Base-by-base conservation (phyloP, 1,140 invertebrate genomes). In the Diorhabda carinulata region DNA sequence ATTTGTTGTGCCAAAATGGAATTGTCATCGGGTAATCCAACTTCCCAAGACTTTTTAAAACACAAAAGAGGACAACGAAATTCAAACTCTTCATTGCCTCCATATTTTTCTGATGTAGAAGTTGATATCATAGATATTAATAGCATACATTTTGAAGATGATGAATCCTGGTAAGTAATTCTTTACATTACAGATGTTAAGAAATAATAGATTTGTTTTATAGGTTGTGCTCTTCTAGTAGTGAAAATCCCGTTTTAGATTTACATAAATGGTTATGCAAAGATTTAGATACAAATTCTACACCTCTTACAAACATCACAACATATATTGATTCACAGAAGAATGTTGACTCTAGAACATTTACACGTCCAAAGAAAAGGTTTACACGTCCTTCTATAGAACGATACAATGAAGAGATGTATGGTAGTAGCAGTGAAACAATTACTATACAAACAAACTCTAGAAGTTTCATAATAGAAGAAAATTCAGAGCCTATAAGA, bases 291-390 rank as follows among this genome's bases (percentile, higher is more conserved):
- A 44, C 59, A 43, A 59, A 60, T 60, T 67, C 67, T 8, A 42
- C 56, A 41, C 43, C 42, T 52, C 47, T 61, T 57, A 52, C 69
- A 65, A 64, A 45, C 43, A 57, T 43, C 10, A 61, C 6, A n/a
- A 45, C 56, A 43, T 7, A 71, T 78, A 67, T 66, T 69, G 77
- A 60, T 61, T 77, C 70, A 44, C 78, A 66, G 71, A 81, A 75
- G 76, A 74, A 64, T 61, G 78, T 84, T 8, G 82, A 85, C 68
- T 82, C 83, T 3, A 77, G 83, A 71, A 85, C 84, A 61, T 85
- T 84, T 73, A 85, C 83, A 7, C 79, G 84, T 70, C 80, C 83
- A 4, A 85, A 84, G 71, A 81, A 81, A 73, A 76, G 78, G 43
- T 76, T 76, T 40, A 79, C 61, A 8, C 77, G 81, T 52, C 75